Base-by-base conservation (phyloP, 2,888 invertebrate genomes). In the Drosophila kanekoi region DNA sequence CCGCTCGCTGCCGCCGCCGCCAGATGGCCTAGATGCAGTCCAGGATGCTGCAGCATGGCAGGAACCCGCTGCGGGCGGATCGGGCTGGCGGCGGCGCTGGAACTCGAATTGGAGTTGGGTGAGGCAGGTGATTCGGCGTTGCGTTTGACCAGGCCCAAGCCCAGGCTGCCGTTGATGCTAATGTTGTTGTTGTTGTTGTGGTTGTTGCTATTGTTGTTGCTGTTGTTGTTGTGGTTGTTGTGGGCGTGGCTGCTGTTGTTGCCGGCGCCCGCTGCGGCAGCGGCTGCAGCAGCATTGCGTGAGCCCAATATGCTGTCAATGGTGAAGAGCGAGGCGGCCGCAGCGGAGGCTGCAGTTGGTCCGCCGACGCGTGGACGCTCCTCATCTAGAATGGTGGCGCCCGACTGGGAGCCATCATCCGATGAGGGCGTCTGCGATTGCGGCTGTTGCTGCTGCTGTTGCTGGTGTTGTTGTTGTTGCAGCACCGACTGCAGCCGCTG, bases 261-360 rank as follows among this genome's bases (percentile, higher is more conserved):
- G 20, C 56, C 66, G 58, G 65, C 76, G 65, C 60, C 70, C 41
- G 59, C 71, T 66, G 63, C 52, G 64, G 33, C 77, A 57, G 48
- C 76, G 43, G 37, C 71, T 13, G 57, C 84, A 38, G 62, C 81
- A 20, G 65, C 77, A 37, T 79, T 79, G 93, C 91, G 80, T 56
- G 96, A 96, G 49, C 96, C 96, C 91, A 97, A 93, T 86, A 97
- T 96, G 93, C 96, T 97, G 93, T 97, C 97, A 89, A 97, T 97
- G 84, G 97, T 97, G 92, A 97, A 97, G 71, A 96, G 93, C 5
- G 95, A 95, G 20, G 94, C 93, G 0, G 94, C 93, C 89, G 95
- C 93, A 2, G 92, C 89, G 0, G 88, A 85, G 4, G 90, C 90
- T 88, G 94, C 93, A 8, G 91, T 82, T 10, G 87, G 79, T 37